These are phyloP conservation scores for Lasioglossum baleicum DNA, from an alignment of 1,140 invertebrate genomes.

Conservation along the genomic window DNA sequence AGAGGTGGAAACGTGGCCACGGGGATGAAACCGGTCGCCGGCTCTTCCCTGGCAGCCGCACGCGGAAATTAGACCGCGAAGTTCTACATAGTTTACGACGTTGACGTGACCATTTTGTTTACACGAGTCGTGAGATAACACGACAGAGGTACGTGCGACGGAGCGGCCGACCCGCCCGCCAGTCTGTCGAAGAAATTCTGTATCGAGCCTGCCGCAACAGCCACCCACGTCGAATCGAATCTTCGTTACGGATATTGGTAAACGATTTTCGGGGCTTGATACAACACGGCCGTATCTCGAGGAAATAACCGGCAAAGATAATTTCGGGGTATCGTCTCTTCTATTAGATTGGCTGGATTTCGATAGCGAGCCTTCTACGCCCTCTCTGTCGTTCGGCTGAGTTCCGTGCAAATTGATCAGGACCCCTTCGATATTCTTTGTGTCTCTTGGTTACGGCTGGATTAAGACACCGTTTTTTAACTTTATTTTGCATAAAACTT, in stretches of 20 bases:
- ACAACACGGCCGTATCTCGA: background rate
- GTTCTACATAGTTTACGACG: conserved; percentile 62
- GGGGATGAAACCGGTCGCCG: background rate
- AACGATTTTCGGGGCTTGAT: conserved; percentile 25
- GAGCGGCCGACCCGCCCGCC: background rate
- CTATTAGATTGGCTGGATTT: background rate
- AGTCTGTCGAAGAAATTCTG: conserved; percentile 37
- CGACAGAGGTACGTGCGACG: conserved; percentile 28
- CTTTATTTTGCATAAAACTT: too few relatives aligned
- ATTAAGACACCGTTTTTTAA: too few relatives aligned
- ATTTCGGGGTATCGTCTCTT: background rate
- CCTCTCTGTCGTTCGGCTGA: too few relatives aligned
- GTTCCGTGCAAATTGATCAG: too few relatives aligned
- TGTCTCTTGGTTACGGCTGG: too few relatives aligned
- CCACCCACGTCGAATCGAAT: conserved; percentile 20
- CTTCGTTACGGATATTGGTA: conserved; percentile 43
- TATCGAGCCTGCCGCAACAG: conserved; percentile 8
- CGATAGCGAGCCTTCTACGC: too few relatives aligned
- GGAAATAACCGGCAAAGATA: conserved; percentile 4
- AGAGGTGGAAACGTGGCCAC: conserved; percentile 10
- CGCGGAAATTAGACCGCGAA: conserved; percentile 64
- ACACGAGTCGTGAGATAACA: conserved; percentile 36
- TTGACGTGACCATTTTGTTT: conserved; percentile 64
- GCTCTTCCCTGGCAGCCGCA: background rate
- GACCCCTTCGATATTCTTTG: too few relatives aligned